Percentiles rank a stretch among this genome's conserved stretches.
phyloP scores from a whole-genome alignment of 1,140 invertebrate species.

The Drosophila oshimai region DNA sequence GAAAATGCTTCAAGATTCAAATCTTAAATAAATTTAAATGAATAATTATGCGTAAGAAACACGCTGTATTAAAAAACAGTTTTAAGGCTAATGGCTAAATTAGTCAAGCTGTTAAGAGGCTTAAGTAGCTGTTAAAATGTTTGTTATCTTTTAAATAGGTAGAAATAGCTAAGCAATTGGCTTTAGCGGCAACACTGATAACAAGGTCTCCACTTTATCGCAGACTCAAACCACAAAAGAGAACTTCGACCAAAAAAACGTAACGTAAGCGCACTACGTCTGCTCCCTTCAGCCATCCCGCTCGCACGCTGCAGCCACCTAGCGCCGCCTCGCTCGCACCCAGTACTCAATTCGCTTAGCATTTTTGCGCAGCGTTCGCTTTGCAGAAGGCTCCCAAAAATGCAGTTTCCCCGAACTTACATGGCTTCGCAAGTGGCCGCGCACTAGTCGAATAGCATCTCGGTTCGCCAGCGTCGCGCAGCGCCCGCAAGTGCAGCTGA shows the following conservation, averaged over 20 bases:
- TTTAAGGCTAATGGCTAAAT: no score
- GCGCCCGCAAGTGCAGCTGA: conserved; percentile 27
- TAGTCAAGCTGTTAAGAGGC: no score
- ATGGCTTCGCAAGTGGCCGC: conserved; percentile 29
- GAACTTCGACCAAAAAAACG: not conserved
- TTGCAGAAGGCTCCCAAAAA: not conserved
- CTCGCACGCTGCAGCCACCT: conserved; percentile 9
- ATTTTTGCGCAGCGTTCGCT: conserved; percentile 20
- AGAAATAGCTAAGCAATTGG: not conserved
- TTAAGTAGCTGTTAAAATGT: not conserved
- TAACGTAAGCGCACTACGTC: conserved; percentile 1
- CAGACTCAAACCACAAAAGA: not conserved
- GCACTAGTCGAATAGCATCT: conserved; percentile 18
- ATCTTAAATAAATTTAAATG: no score
- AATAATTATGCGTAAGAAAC: not conserved
- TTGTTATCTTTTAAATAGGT: not conserved
- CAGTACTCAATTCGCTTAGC: conserved; percentile 11
- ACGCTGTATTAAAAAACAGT: no score
- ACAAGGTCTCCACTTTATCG: not conserved
- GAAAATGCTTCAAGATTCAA: not conserved
- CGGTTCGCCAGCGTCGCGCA: conserved; percentile 24
- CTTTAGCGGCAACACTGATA: not conserved
- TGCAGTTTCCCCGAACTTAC: conserved; percentile 38
- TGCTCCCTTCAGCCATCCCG: not conserved
- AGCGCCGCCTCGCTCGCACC: conserved; percentile 38